Evolutionary conservation across 2,797 vertebrate species (phyloP), one percentile per base, ranked within the genome.

Genomic region (Streptopelia turtur): DNA sequence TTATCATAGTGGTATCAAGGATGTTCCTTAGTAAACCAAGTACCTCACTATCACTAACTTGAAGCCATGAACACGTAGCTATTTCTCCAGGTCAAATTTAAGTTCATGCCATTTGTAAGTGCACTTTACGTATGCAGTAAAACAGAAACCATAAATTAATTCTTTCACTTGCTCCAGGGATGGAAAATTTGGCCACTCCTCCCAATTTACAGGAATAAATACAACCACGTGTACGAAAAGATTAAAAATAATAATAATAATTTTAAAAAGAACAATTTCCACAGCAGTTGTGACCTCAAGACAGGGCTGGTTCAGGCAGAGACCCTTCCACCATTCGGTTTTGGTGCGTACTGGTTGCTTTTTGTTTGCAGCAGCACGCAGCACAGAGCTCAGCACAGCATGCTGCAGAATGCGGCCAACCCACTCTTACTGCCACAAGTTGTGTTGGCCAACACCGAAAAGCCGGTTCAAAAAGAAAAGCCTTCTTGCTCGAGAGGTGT

Each of bases 11-110:
- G 37, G 12, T 4, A 8, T 17, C 11, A 7, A n/a, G 47, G 35
- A 55, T 4, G 27, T 13, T 43, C 11, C 63, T 45, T 4, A 45
- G 21, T 8, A 52, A 39, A 39, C 11, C 5, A 1, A 53, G 35
- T 9, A 25, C 49, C 43, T 57, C 59, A 3, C 6, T 6, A 6
- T 8, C 22, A 17, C 30, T 11, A 25, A 30, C 39, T 2, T 9
- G 20, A 60, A 60, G 41, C 33, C 53, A 9, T 1, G 1, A 30
- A 13, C 4, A n/a, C 1, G 13, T 4, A 22, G 27, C 20, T 45
- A 15, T 33, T 20, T 41, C n/a, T 37, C 18, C 53, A 50, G 11
- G 25, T 15, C 53, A 47, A 50, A 57, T 7, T 49, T 16, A 20
- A 43, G 45, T 37, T 77, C 39, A 18, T 14, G 17, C 27, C 13